Base-by-base conservation (phyloP, 2,113 vertebrate species). In the Capreolus pygargus region DNA sequence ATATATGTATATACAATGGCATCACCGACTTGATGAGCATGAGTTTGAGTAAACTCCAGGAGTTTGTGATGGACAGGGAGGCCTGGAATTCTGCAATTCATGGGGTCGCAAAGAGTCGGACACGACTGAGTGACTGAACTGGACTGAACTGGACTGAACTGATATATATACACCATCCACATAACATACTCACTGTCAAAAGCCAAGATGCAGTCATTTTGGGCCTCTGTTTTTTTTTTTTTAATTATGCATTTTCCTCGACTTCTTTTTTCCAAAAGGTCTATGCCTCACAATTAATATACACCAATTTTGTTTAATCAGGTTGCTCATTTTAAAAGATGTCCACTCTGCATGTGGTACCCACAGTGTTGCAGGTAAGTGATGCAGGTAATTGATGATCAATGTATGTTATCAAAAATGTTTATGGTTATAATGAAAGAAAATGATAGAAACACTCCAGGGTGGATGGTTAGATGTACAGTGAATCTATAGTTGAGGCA, bases 281-380 rank as follows among this genome's bases (percentile, higher is more conserved):
- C 43, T 27, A 43, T 47, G 47, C 23, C 43, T 96, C 39, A 54
- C 57, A 93, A 92, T 96, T 97, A 97, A 30, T 91, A 79, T 57
- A 84, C 28, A 60, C 70, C 21, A 58, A 91, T 27, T 94, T 50
- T 96, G 58, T 39, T 96, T 97, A 94, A 96, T 93, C 93, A 94
- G 92, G 61, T 27, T 79, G 14, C 28, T 97, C 86, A 86, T 97
- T 97, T 96, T 45, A 95, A 95, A 94, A 94, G 81, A 95, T 93
- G 94, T 76, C 45, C 39, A 88, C 96, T 91, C 95, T 86, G 91
- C 70, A 47, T 95, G 81, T 94, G 45, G 89, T 86, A 97, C 92
- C 95, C 91, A 95, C 94, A 97, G 95, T 96, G n/a, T 93, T 58
- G 1, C 28, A 54, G 5, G 90, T 95, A 98, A 97, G 92, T 97